These are phyloP conservation scores for Sesamia inferens DNA, from an alignment of 2,888 invertebrate species.

Conservation along the genomic window DNA sequence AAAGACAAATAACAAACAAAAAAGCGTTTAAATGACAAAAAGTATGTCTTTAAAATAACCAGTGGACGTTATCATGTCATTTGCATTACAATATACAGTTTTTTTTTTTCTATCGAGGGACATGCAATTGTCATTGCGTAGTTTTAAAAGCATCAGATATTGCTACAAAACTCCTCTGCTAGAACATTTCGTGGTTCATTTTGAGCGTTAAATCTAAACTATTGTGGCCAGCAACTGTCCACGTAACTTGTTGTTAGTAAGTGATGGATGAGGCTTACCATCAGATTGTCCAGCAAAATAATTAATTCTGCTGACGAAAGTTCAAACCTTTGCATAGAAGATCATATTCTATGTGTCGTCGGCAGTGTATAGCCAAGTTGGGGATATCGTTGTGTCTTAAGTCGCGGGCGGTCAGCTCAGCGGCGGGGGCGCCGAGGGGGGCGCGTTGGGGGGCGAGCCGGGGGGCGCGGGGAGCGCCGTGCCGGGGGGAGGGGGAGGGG, in stretches of 20 bases:
- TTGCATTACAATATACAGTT: not conserved
- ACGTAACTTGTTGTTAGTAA: not conserved
- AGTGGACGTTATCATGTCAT: conserved; percentile 8
- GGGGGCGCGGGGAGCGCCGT: conserved; percentile 2
- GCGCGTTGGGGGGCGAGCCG: not conserved
- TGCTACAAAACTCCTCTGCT: conserved; percentile 20
- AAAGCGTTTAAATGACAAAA: not conserved
- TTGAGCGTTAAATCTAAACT: conserved; percentile 6
- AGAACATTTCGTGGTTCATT: not conserved
- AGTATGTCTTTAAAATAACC: conserved; percentile 7
- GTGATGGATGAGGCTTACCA: not conserved
- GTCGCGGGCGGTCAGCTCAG: conserved; percentile 46
- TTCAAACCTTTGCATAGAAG: conserved; percentile 6
- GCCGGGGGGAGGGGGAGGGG: not conserved
- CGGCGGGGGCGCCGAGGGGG: conserved; percentile 7
- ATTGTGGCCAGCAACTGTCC: not conserved
- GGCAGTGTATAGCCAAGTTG: conserved; percentile 12
- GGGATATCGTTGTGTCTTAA: not conserved
- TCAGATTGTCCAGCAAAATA: conserved; percentile 14
- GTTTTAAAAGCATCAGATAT: conserved; percentile 9
- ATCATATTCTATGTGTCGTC: not conserved
- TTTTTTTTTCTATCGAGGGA: not conserved
- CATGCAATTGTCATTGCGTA: conserved; percentile 14
- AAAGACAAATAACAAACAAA: not conserved
- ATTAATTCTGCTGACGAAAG: conserved; percentile 12